Percentiles rank a stretch among this genome's conserved stretches.
phyloP scores from a whole-genome alignment of 2,888 invertebrate genomes.

The Drosophila antonietae region DNA sequence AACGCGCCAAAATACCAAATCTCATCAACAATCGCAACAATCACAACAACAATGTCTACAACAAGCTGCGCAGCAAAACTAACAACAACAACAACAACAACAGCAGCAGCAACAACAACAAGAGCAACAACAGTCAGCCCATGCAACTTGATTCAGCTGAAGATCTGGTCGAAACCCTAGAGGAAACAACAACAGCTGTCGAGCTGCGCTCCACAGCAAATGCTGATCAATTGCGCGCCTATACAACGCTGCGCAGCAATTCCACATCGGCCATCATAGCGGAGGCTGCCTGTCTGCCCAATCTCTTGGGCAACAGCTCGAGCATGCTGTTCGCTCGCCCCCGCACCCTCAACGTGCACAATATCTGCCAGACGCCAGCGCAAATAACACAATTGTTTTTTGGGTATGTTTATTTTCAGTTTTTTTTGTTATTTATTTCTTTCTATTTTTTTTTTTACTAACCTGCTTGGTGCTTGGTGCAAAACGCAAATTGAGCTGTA shows the following conservation, averaged over 20 bases:
- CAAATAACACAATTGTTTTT: conserved; percentile 83
- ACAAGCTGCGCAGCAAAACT: conserved; percentile 14
- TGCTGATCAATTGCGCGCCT: conserved; percentile 37
- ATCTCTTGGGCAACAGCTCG: conserved; percentile 47
- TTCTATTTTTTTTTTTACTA: conserved; percentile 10
- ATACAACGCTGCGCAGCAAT: conserved; percentile 75
- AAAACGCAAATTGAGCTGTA: background rate
- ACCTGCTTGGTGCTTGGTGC: conserved; percentile 14
- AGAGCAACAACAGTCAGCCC: conserved; percentile 11
- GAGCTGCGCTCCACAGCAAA: conserved; percentile 57
- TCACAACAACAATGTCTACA: conserved; percentile 29
- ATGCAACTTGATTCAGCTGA: conserved; percentile 46
- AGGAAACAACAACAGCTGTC: conserved; percentile 66
- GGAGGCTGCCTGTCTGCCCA: conserved; percentile 49
- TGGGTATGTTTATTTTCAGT: conserved; percentile 81
- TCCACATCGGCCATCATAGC: conserved; percentile 79
- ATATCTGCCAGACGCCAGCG: conserved; percentile 82
- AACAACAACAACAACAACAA: conserved; percentile 15
- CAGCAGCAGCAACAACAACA: conserved; percentile 8
- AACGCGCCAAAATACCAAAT: conserved; percentile 45
- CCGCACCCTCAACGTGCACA: conserved; percentile 83
- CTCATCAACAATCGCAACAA: conserved; percentile 47
- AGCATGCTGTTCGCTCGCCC: conserved; percentile 74
- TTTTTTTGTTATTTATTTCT: conserved; percentile 27
- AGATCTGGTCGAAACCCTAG: conserved; percentile 49